Evolutionary conservation across 2,888 invertebrate genomes (phyloP), one percentile per base, ranked within the genome.

Genomic region (Iselma pallidipennis): DNA sequence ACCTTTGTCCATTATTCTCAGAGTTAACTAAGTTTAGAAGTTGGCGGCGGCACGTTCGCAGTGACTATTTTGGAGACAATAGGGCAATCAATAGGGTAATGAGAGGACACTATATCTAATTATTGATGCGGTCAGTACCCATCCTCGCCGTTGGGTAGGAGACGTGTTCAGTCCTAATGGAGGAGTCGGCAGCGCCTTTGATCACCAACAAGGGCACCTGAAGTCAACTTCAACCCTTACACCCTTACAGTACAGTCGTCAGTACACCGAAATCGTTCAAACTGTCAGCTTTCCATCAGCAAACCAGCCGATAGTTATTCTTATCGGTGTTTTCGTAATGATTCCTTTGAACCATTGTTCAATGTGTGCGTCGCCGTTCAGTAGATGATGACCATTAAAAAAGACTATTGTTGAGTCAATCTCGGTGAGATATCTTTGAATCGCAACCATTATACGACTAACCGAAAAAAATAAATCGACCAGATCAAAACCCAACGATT

Each of bases 51-150:
- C 74, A 76, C 76, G 76, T 76, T 73, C 71, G 65, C 68, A 65
- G 67, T 64, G 70, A 66, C 70, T 64, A 68, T 67, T 66, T 67
- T 65, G 61, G 72, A 82, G 82, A 82, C 82, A 82, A 82, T 82
- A 74, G 80, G 73, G 80, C 82, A 83, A 83, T 83, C 82, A 83
- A 82, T 82, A 81, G 78, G 80, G 80, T 81, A 82, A 82, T 82
- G 81, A 82, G 81, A 81, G 82, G 82, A 81, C 81, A 82, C 80
- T 81, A 80, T 80, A 82, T 71, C 78, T 79, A 80, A 80, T 80
- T 79, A 81, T 76, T 71, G 78, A 73, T 78, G 80, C 78, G 80
- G 80, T 79, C 79, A 79, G 72, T 69, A 66, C 66, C 74, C 74
- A 73, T 76, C 77, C 74, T 56, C 51, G 64, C 63, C 65, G 63